Conservation (phyloP, 1,140 invertebrate species). For the Kradibia gibbosae region DNA sequence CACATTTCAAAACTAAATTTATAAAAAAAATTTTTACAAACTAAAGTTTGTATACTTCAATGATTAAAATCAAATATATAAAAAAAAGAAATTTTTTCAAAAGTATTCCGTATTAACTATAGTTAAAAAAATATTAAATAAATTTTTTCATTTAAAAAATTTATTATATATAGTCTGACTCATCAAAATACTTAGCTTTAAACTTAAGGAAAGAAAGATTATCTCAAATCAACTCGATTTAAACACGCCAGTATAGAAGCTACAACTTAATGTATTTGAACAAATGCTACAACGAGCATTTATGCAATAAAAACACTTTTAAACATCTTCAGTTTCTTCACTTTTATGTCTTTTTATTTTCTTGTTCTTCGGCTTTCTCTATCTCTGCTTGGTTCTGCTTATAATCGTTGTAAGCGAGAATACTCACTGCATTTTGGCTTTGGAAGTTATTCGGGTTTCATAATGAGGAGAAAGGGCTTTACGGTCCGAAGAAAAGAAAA, state of each 20-base stretch:
- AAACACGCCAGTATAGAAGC: not conserved
- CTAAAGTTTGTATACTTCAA: not conserved
- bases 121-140: too few relatives aligned
- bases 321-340: constrained; percentile 8
- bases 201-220: not conserved
- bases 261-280: constrained; percentile 12
- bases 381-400: not conserved
- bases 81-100: not conserved
- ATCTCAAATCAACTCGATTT: not conserved
- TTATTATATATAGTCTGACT: not conserved
- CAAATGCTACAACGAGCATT: constrained; percentile 50
- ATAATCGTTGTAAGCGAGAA: not conserved
- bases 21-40: not conserved
- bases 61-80: not conserved
- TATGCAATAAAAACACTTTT: constrained; percentile 43
- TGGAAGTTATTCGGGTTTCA: constrained; percentile 21
- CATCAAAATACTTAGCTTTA: not conserved
- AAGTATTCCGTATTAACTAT: not conserved
- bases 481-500: not conserved
- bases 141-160: not conserved
- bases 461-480: constrained; percentile 33
- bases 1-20: not conserved
- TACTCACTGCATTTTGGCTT: not conserved
- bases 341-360: constrained; percentile 13
- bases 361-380: not conserved